Percentiles rank a stretch among this genome's conserved stretches.
These are phyloP conservation scores for Anarhynchus alexandrinus DNA, from an alignment of 2,113 vertebrate species.

Conservation along the genomic window DNA sequence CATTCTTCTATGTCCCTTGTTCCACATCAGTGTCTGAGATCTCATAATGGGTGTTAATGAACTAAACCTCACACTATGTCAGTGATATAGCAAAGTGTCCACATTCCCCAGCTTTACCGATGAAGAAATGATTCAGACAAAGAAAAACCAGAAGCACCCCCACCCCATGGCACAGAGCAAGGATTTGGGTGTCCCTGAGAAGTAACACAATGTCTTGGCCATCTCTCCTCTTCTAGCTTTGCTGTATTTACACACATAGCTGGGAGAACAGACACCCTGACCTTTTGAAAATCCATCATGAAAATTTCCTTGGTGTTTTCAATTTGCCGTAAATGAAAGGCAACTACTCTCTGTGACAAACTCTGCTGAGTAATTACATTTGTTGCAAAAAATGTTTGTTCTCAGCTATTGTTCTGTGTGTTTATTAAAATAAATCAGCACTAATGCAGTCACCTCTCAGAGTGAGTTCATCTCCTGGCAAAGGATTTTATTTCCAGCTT, in stretches of 20 bases:
- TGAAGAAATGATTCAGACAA: neutral
- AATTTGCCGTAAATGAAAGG: neutral
- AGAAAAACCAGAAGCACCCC: neutral
- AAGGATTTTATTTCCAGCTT: conserved; percentile 2
- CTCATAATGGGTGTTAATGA: neutral
- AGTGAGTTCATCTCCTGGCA: neutral
- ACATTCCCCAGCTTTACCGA: fast-evolving
- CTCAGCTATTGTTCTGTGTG: neutral
- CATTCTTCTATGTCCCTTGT: neutral
- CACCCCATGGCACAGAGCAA: neutral
- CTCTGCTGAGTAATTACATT: conserved; percentile 1
- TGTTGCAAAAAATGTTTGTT: neutral
- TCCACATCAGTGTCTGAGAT: neutral
- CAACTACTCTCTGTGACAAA: neutral
- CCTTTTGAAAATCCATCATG: neutral
- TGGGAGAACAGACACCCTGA: neutral
- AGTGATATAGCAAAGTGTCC: neutral
- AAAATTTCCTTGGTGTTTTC: neutral
- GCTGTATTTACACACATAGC: neutral
- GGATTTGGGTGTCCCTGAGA: neutral
- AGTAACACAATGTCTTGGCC: neutral
- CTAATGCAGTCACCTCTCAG: neutral
- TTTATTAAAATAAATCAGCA: conserved; percentile 45
- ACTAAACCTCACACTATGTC: neutral
- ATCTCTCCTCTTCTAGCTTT: neutral